phyloP scores from a whole-genome alignment of 1,140 invertebrate species.

The Drosophila arizonae region DNA sequence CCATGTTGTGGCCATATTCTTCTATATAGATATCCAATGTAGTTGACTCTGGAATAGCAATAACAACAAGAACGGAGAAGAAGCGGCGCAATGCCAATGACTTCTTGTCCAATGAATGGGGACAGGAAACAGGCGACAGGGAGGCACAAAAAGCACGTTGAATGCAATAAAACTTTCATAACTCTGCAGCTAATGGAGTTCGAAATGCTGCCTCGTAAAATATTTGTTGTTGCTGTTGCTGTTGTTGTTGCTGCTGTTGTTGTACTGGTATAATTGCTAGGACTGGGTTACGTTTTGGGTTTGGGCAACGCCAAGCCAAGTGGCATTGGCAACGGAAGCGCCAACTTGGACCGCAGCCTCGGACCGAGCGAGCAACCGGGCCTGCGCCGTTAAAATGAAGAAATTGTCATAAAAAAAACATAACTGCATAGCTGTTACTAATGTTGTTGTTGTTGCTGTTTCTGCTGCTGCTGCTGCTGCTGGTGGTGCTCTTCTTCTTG shows the following conservation, averaged over 20 bases:
- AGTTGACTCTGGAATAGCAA: constrained; percentile 36
- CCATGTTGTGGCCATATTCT: constrained; percentile 43
- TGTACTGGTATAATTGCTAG: constrained; percentile 67
- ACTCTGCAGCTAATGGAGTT: constrained; percentile 79
- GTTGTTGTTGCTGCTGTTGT: constrained; percentile 17
- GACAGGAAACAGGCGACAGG: constrained; percentile 26
- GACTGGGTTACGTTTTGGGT: constrained; percentile 46
- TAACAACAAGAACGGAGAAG: constrained; percentile 8
- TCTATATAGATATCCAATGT: constrained; percentile 52
- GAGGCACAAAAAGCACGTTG: constrained; percentile 51
- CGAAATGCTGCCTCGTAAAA: constrained; percentile 78
- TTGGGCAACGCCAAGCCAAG: constrained; percentile 9
- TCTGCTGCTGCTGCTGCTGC: constrained; percentile 1
- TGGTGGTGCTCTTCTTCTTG: background rate
- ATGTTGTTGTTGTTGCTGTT: constrained; percentile 13
- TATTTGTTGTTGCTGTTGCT: constrained; percentile 58
- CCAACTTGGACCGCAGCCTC: constrained; percentile 54
- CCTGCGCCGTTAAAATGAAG: constrained; percentile 54
- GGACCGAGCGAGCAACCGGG: constrained; percentile 5
- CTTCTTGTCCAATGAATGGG: constrained; percentile 45
- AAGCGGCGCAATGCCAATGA: constrained; percentile 66
- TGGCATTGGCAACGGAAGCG: constrained; percentile 66
- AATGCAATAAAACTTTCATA: constrained; percentile 81
- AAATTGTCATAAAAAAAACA: constrained; percentile 74
- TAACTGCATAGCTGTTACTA: constrained; percentile 36